Conservation (phyloP, 2,797 vertebrate genomes). For the Mus caroli region DNA sequence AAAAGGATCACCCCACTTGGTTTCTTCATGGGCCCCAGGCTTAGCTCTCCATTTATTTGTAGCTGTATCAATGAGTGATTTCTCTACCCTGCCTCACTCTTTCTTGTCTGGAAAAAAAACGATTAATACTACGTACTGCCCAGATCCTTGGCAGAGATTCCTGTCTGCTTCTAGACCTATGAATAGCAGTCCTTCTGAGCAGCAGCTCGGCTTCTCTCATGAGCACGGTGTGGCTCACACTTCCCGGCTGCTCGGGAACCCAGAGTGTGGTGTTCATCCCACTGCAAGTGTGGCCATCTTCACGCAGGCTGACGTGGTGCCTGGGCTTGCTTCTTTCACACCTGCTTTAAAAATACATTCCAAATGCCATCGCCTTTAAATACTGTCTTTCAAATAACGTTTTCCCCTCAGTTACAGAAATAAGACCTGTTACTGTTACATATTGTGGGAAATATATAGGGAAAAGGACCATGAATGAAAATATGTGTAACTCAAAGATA, state of each 20-base stretch:
- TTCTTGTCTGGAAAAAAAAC: conserved; percentile 49
- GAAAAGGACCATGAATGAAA: conserved; percentile 47
- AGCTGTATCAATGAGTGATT: neutral
- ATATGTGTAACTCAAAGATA: neutral
- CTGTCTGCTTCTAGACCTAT: conserved; percentile 78
- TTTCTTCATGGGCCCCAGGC: neutral
- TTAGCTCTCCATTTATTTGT: neutral
- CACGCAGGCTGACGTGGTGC: neutral
- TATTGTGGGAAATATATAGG: conserved; percentile 30
- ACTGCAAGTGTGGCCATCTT: fast-evolving
- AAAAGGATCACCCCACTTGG: neutral
- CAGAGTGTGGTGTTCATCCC: fast-evolving
- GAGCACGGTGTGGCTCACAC: neutral
- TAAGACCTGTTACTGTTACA: neutral
- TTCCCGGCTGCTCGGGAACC: neutral
- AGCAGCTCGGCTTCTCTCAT: conserved; percentile 22
- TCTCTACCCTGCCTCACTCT: conserved; percentile 6
- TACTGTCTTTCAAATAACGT: neutral
- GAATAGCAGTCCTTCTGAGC: conserved; percentile 78
- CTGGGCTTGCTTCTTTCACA: neutral
- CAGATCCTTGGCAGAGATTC: conserved; percentile 77
- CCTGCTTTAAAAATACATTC: conserved; percentile 9
- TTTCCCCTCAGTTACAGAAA: conserved; percentile 60
- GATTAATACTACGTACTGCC: conserved; percentile 61
- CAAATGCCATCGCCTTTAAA: conserved; percentile 52